phyloP scores from a whole-genome alignment of 2,113 vertebrate genomes.

The Hippocampus comes region DNA sequence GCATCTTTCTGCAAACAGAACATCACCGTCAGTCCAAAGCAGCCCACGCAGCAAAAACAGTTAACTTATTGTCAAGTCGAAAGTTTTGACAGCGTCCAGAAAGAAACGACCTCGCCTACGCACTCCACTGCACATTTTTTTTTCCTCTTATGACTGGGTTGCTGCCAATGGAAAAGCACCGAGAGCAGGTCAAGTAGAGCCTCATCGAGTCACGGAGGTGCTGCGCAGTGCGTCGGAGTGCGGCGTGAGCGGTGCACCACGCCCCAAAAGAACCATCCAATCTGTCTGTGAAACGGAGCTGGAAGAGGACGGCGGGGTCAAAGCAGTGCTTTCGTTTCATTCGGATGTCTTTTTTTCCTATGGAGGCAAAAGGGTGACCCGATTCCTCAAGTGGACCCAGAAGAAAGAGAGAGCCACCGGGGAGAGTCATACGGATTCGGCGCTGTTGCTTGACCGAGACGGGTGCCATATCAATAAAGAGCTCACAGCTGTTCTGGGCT shows the following conservation, averaged over 20 bases:
- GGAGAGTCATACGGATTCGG: constrained; percentile 54
- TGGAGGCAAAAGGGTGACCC: constrained; percentile 29
- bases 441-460: constrained; percentile 34
- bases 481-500: constrained; percentile 10
- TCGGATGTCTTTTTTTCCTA: background rate
- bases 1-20: constrained; percentile 49
- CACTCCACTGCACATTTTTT: constrained; percentile 32
- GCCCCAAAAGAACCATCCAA: background rate
- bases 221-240: background rate
- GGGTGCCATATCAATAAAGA: constrained; percentile 31
- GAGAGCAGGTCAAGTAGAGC: background rate
- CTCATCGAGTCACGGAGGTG: background rate
- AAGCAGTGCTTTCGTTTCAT: too few relatives aligned
- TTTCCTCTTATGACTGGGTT: constrained; percentile 17
- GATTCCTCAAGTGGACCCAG: constrained; percentile 39
- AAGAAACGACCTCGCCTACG: constrained; percentile 42
- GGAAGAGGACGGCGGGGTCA: too few relatives aligned
- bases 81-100: constrained; percentile 36
- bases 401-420: constrained; percentile 40
- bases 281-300: background rate
- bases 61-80: constrained; percentile 24
- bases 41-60: constrained; percentile 48
- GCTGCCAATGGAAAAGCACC: background rate
- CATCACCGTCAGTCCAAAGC: constrained; percentile 39
- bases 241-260: background rate